Conservation (phyloP, 2,888 invertebrate genomes). For the Ormyrus thymus region DNA sequence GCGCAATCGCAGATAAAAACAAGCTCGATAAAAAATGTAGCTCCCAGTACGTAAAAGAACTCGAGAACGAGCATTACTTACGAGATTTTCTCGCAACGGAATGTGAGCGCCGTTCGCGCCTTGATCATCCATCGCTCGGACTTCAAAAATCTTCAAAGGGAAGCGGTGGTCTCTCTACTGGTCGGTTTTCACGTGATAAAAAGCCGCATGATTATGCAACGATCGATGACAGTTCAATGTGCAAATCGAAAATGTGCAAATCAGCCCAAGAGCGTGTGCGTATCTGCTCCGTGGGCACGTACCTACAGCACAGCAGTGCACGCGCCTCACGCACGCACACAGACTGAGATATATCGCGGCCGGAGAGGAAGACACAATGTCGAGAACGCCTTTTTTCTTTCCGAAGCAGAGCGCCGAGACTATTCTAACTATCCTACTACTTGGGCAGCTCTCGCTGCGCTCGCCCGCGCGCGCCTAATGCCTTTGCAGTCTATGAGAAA, state of each 20-base stretch:
- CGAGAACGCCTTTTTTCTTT: not conserved
- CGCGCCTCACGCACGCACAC: no score
- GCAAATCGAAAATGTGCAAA: slow-evolving; percentile 48
- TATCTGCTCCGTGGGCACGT: no score
- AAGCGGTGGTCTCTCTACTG: not conserved
- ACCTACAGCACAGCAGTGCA: no score
- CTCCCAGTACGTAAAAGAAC: not conserved
- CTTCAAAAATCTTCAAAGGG: no score
- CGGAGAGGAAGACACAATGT: no score
- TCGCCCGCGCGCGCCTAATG: no score
- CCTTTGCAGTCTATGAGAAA: no score
- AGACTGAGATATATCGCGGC: no score
- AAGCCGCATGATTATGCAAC: slow-evolving; percentile 57
- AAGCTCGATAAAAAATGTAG: not conserved
- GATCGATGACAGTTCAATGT: slow-evolving; percentile 52
- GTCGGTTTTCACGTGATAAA: slow-evolving; percentile 30
- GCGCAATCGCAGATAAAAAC: not conserved
- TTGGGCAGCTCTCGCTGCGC: no score
- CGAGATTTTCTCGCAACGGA: slow-evolving; percentile 67
- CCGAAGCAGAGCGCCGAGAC: not conserved
- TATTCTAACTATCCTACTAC: no score
- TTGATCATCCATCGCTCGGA: slow-evolving; percentile 64
- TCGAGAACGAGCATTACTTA: slow-evolving; percentile 59
- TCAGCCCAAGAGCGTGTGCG: not conserved
- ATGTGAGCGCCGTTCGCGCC: slow-evolving; percentile 63